Evolutionary conservation across 1,140 invertebrate species (phyloP).

Genomic region (Ladona fulva): DNA sequence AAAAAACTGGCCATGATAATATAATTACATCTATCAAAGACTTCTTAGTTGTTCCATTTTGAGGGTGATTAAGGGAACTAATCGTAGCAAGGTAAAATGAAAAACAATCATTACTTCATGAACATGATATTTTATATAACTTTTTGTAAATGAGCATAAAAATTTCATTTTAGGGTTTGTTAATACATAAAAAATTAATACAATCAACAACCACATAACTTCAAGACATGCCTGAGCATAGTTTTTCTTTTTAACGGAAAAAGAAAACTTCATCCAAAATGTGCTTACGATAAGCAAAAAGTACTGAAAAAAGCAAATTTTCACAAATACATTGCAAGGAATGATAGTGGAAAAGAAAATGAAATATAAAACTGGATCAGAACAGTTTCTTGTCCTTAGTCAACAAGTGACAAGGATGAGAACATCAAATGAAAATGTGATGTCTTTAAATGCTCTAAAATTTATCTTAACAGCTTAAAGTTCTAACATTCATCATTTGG

Average conservation of each 20-base stretch:
- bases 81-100: neutral
- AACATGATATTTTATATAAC: constrained; percentile 3
- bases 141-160: constrained; percentile 10
- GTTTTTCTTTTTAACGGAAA: neutral
- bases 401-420: no score
- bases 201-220: neutral
- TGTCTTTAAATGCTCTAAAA: constrained; percentile 10
- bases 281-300: neutral
- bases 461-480: constrained; percentile 7
- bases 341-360: neutral
- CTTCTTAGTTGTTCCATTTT: no score
- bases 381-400: no score
- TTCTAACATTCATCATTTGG: neutral
- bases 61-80: no score
- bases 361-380: no score
- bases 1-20: no score
- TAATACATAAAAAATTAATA: neutral
- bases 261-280: neutral
- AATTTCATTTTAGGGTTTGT: neutral
- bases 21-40: no score
- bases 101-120: neutral
- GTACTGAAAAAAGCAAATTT: neutral
- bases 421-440: no score
- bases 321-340: neutral
- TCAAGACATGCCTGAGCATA: neutral